Percentiles rank a stretch among this genome's conserved stretches.
Conservation (phyloP, 2,888 invertebrate genomes). For the Koerneria pararmatus region DNA sequence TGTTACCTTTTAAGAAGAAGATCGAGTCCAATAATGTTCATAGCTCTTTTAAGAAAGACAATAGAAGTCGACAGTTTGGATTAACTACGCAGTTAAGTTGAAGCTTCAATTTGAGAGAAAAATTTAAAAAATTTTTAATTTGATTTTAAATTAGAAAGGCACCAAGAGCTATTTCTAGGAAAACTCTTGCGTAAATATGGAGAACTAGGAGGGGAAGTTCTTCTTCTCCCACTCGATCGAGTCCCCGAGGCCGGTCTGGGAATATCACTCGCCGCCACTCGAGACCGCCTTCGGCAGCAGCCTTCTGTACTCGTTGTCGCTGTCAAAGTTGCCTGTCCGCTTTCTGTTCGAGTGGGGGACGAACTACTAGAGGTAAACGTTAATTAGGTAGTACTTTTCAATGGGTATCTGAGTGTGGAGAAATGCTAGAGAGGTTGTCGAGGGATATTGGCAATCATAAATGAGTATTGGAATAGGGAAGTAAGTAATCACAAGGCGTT, state of each 20-base stretch:
- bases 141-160: conserved; percentile 1
- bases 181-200: conserved; percentile 90
- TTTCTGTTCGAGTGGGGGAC: conserved; percentile 80
- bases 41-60: too few species aligned
- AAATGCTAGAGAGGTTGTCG: too few species aligned
- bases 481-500: too few species aligned
- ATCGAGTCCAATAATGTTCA: too few species aligned
- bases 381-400: too few species aligned
- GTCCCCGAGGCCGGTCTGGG: conserved; percentile 77
- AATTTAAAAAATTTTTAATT: neutral
- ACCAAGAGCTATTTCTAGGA: conserved; percentile 68
- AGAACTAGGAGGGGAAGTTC: conserved; percentile 68
- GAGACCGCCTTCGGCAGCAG: conserved; percentile 71
- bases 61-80: too few species aligned
- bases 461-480: too few species aligned
- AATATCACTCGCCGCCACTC: conserved; percentile 86
- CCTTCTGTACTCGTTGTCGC: conserved; percentile 87
- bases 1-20: too few species aligned
- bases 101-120: too few species aligned
- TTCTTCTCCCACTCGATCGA: conserved; percentile 71
- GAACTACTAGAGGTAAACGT: conserved; percentile 82
- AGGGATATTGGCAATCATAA: too few species aligned
- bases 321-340: conserved; percentile 79
- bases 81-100: too few species aligned
- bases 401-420: too few species aligned